Conservation (phyloP, 2,113 vertebrate species). For the Parus major region DNA sequence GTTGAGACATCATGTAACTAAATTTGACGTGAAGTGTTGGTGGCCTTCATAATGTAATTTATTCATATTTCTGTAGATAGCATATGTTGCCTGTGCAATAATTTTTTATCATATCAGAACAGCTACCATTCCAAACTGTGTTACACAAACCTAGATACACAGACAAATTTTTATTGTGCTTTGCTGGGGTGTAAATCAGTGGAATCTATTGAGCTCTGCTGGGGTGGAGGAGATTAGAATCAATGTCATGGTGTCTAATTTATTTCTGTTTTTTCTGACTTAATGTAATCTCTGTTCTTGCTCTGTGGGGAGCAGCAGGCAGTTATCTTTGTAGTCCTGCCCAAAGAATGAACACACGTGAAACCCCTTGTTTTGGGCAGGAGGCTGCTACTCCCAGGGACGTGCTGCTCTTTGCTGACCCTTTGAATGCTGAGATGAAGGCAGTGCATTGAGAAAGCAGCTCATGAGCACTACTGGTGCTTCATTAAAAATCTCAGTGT, state of each 20-base stretch:
- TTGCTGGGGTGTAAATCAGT: slow-evolving; percentile 26
- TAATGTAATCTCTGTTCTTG: slow-evolving; percentile 32
- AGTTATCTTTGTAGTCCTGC: slow-evolving; percentile 28
- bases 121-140: slow-evolving; percentile 34
- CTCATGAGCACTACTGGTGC: not conserved
- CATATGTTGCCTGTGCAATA: slow-evolving; percentile 61
- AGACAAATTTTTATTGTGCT: slow-evolving; percentile 45
- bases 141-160: slow-evolving; percentile 45
- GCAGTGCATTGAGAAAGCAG: not conserved
- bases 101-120: slow-evolving; percentile 49
- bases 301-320: slow-evolving; percentile 1
- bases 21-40: slow-evolving; percentile 66
- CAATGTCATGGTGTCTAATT: slow-evolving; percentile 44
- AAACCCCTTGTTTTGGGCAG: slow-evolving; percentile 22
- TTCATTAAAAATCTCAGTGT: not conserved
- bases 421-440: not conserved
- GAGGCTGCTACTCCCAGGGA: not conserved
- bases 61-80: slow-evolving; percentile 67
- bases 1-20: slow-evolving; percentile 68
- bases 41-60: slow-evolving; percentile 70
- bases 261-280: slow-evolving; percentile 39
- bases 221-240: slow-evolving; percentile 46
- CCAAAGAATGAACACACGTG: not conserved
- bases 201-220: not conserved
- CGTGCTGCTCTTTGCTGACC: not conserved